Percentiles rank a stretch among this genome's conserved stretches.
phyloP scores from a whole-genome alignment of 2,113 vertebrate genomes.

The Alligator mississippiensis region DNA sequence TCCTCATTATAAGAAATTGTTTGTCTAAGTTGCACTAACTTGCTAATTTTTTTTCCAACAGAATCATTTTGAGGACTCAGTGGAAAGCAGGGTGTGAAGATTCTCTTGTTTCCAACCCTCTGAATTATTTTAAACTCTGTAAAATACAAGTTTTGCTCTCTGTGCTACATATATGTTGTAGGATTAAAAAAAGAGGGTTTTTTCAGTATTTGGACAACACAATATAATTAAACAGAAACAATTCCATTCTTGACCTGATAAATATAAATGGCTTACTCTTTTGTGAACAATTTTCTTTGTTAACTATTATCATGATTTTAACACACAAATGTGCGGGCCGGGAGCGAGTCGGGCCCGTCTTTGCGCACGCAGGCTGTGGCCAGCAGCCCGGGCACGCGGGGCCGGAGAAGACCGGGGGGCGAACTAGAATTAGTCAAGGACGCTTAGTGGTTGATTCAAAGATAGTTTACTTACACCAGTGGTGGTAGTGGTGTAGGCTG shows the following conservation, averaged over 20 bases:
- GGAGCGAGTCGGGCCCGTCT: no score
- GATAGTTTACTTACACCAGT: no score
- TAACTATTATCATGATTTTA: slow-evolving; percentile 18
- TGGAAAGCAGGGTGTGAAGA: background rate
- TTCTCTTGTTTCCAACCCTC: background rate
- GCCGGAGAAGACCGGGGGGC: no score
- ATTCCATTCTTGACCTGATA: background rate
- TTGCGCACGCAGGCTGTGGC: no score
- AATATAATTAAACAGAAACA: background rate
- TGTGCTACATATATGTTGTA: background rate
- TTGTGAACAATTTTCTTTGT: background rate
- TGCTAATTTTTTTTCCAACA: background rate
- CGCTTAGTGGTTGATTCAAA: no score
- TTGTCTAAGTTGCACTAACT: background rate
- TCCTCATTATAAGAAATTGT: background rate
- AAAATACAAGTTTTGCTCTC: background rate
- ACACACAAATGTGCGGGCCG: no score
- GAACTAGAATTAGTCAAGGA: no score
- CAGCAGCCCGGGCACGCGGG: no score
- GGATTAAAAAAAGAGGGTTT: background rate
- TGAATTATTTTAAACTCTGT: background rate
- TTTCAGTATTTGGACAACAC: background rate
- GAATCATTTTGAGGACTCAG: background rate
- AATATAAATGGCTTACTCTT: background rate
- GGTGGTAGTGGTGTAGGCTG: no score